Base-by-base conservation (phyloP, 2,797 vertebrate genomes). In the Enteromius fasciolatus region DNA sequence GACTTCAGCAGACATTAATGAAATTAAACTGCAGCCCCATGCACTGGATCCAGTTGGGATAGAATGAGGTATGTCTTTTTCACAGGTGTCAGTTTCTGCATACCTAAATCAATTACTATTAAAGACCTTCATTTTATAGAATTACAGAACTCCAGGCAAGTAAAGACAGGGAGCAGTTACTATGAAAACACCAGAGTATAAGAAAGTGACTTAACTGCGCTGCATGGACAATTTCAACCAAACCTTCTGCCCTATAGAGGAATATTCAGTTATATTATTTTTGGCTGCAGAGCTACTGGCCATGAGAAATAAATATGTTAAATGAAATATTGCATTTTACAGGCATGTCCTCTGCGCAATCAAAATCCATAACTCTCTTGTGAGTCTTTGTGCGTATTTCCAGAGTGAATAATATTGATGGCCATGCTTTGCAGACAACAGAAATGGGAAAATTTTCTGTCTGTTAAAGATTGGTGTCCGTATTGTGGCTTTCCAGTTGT, bases 61-160 rank as follows among this genome's bases (percentile, higher is more conserved):
- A 25, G 36, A 28, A 23, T 76, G 54, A 44, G 23, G 23, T 44
- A 3, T 12, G 14, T 63, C 12, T 57, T 39, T 54, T 36, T 36
- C 41, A 4, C 52, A 1, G 20, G 4, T 63, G 39, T 76, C n/a
- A 6, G 57, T 54, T 36, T 36, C 78, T 78, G 46, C 20, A 66
- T 50, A 39, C 57, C 44, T 6, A n/a, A 73, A 72, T 57, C n/a
- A 66, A 61, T 28, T 7, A 25, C 54, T 80, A 57, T 41, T 57
- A 70, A 75, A 75, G 31, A 76, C 11, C 54, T 76, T 70, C 4
- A 64, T 50, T 14, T 73, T 48, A 64, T 83, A 59, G 48, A 77
- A 72, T 76, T 20, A 74, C 76, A 48, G 54, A 64, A 6, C 31
- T 69, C 54, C 67, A 67, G 75, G 41, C 31, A 72, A 50, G 50